These are phyloP conservation scores for Oostethus manadensis DNA, from an alignment of 2,113 vertebrate genomes.

Conservation along the genomic window DNA sequence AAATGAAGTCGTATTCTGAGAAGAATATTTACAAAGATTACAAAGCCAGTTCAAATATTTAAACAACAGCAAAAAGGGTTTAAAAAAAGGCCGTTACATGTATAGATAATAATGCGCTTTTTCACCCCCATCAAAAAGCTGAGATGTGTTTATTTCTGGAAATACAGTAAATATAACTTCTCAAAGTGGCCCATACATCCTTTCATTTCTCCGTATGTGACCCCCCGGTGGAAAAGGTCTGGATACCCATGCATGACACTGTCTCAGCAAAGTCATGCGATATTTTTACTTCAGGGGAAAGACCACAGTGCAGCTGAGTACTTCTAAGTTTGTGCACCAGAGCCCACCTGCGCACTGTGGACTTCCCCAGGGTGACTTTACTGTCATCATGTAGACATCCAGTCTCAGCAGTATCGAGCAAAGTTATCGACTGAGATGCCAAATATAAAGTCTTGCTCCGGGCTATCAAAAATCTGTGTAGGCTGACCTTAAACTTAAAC, in stretches of 20 bases:
- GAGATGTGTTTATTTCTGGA: too few relatives aligned
- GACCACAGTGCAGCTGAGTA: constrained; percentile 1
- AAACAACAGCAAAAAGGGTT: too few relatives aligned
- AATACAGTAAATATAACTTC: too few relatives aligned
- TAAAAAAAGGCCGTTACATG: too few relatives aligned
- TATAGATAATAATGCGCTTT: too few relatives aligned
- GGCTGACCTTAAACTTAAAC: constrained; percentile 13
- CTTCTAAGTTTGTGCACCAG: constrained; percentile 9
- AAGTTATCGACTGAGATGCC: constrained; percentile 19
- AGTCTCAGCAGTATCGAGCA: constrained; percentile 21
- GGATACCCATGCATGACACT: not conserved
- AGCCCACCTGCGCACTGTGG: constrained; percentile 32
- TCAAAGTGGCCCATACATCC: too few relatives aligned
- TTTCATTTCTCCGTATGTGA: too few relatives aligned
- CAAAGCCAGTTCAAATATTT: too few relatives aligned
- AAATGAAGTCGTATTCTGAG: too few relatives aligned
- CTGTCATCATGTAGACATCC: constrained; percentile 20
- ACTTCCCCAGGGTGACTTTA: constrained; percentile 29
- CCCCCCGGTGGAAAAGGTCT: too few relatives aligned
- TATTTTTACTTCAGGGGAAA: not conserved
- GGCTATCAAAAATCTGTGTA: constrained; percentile 7
- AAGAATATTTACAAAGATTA: too few relatives aligned
- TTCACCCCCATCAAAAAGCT: too few relatives aligned
- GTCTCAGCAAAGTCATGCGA: not conserved
- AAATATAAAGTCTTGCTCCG: constrained; percentile 16